Evolutionary conservation across 2,888 invertebrate species (phyloP).

Genomic region (Aspidapion aeneum): DNA sequence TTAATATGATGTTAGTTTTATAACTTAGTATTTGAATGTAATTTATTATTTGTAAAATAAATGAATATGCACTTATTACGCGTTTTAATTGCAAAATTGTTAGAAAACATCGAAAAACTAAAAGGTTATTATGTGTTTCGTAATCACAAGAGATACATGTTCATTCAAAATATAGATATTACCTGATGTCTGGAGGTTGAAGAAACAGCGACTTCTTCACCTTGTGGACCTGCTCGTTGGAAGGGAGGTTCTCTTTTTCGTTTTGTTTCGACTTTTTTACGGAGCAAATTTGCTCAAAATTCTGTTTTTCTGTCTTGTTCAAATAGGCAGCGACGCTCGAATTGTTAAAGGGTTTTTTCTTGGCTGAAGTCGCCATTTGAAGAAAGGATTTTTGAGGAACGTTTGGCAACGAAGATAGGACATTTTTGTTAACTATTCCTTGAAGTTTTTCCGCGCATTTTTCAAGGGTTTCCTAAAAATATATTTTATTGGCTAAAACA

Average conservation of each 20-base stretch:
- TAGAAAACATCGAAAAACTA: too few species aligned
- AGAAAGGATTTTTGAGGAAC: conserved; percentile 6
- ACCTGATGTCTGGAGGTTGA: neutral
- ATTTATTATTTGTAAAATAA: too few species aligned
- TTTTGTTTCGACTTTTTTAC: conserved; percentile 11
- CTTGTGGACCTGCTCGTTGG: neutral
- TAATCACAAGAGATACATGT: too few species aligned
- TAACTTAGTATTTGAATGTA: too few species aligned
- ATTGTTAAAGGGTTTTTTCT: conserved; percentile 12
- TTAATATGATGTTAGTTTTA: too few species aligned
- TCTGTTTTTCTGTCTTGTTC: conserved; percentile 21
- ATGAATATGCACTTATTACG: too few species aligned
- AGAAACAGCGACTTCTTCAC: neutral
- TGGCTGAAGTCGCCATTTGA: conserved; percentile 10
- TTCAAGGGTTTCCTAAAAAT: conserved; percentile 28
- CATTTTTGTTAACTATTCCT: conserved; percentile 20
- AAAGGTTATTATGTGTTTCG: too few species aligned
- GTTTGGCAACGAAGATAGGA: conserved; percentile 9
- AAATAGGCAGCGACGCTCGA: conserved; percentile 23
- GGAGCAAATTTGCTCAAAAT: conserved; percentile 14
- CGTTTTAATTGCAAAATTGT: too few species aligned
- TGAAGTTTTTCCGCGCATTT: conserved; percentile 29
- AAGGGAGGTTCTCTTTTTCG: conserved; percentile 5
- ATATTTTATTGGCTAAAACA: too few species aligned
- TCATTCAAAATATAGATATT: too few species aligned